These are phyloP conservation scores for Steinernema khuongi DNA, from an alignment of 1,140 invertebrate species.

Conservation along the genomic window DNA sequence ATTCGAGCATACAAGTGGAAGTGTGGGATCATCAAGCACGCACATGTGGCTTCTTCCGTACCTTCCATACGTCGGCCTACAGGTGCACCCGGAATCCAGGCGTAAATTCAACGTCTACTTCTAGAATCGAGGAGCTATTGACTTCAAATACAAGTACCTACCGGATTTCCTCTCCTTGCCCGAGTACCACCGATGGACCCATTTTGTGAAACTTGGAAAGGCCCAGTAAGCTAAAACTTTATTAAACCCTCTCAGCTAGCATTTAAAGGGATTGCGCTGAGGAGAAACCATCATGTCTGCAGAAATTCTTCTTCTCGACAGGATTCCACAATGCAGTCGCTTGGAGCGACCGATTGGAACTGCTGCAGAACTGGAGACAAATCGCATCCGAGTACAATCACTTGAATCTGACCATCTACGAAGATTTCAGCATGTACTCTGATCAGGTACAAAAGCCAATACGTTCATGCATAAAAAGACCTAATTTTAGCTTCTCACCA, in stretches of 20 bases:
- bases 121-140: constrained; percentile 52
- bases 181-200: constrained; percentile 56
- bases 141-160: constrained; percentile 57
- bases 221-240: constrained; percentile 35
- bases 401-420: constrained; percentile 56
- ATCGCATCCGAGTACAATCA: constrained; percentile 52
- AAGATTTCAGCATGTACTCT: constrained; percentile 58
- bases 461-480: not conserved
- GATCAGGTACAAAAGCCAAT: constrained; percentile 42
- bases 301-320: constrained; percentile 59
- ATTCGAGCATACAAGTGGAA: constrained; percentile 50
- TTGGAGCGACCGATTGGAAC: constrained; percentile 50
- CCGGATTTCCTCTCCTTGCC: constrained; percentile 52
- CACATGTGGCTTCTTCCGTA: constrained; percentile 56
- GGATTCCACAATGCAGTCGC: constrained; percentile 56
- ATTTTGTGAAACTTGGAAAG: constrained; percentile 54
- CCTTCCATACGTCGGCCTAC: constrained; percentile 53
- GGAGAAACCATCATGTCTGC: constrained; percentile 50
- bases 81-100: not conserved
- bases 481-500: constrained; percentile 58
- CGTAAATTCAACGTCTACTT: not conserved
- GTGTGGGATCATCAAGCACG: constrained; percentile 52
- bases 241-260: constrained; percentile 4
- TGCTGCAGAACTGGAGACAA: constrained; percentile 52
- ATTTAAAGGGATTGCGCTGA: constrained; percentile 51